Evolutionary conservation across 1,140 invertebrate species (phyloP).

Genomic region (Euglossa dilemma): DNA sequence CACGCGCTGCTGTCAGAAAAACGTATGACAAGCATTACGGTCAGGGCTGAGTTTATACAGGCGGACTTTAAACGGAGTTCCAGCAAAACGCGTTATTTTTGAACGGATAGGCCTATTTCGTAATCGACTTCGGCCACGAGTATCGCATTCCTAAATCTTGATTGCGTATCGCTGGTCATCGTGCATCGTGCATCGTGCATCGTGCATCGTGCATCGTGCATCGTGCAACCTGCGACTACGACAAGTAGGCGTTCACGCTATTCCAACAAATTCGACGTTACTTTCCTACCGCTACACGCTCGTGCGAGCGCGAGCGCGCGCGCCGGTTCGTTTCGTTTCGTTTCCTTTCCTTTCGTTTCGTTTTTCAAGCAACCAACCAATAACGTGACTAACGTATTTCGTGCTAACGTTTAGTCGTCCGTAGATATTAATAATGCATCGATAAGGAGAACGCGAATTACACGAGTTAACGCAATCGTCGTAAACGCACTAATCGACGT

Average conservation of each 20-base stretch:
- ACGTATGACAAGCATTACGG: conserved; percentile 60
- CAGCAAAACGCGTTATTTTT: conserved; percentile 28
- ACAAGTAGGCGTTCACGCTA: not conserved
- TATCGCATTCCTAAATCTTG: not conserved
- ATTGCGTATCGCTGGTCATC: not conserved
- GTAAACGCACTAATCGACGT: not conserved
- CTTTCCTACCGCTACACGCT: not conserved
- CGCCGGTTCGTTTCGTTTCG: no score
- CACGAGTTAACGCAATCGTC: conserved; percentile 32
- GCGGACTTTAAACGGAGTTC: conserved; percentile 27
- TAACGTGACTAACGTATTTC: conserved; percentile 1
- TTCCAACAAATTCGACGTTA: not conserved
- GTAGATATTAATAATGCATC: conserved; percentile 33
- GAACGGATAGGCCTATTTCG: not conserved
- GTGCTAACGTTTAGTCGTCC: not conserved
- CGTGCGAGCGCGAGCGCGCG: no score
- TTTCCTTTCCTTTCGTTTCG: not conserved
- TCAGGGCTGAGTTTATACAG: conserved; percentile 55
- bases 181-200: not conserved
- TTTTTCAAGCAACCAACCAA: not conserved
- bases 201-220: no score
- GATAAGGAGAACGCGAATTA: conserved; percentile 31
- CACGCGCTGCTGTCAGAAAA: conserved; percentile 63
- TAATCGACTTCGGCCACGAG: not conserved
- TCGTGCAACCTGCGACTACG: not conserved